Conservation (phyloP, 2,888 invertebrate genomes). For the Acleris cristana region DNA sequence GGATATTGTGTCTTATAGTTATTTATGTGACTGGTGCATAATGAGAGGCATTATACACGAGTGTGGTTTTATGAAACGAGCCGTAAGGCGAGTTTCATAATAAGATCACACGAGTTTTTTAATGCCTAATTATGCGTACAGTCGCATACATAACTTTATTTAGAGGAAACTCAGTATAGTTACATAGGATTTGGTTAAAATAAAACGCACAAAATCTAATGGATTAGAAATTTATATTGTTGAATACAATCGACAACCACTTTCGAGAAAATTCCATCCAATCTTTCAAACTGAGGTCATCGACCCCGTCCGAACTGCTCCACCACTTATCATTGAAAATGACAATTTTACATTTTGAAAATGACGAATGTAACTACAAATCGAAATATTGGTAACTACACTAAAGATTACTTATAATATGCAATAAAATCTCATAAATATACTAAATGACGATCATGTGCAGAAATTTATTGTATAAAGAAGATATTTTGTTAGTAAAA, state of each 20-base stretch:
- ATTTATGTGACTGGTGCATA: no score
- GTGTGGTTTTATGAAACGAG: no score
- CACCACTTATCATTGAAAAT: conserved; percentile 59
- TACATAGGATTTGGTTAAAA: conserved; percentile 44
- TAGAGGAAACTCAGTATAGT: not conserved
- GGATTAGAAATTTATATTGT: conserved; percentile 83
- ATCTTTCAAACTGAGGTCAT: conserved; percentile 50
- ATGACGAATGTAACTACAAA: conserved; percentile 79
- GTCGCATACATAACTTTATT: no score
- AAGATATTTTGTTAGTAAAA: conserved; percentile 37
- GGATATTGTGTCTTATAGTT: no score
- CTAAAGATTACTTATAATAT: conserved; percentile 74
- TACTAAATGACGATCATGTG: conserved; percentile 52
- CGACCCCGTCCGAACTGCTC: conserved; percentile 47
- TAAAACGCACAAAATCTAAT: conserved; percentile 75
- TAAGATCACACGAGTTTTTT: no score
- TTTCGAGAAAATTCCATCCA: conserved; percentile 66
- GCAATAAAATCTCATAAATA: conserved; percentile 70
- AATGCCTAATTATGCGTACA: no score
- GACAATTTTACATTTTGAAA: conserved; percentile 68
- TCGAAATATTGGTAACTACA: conserved; percentile 74
- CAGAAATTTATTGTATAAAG: conserved; percentile 48
- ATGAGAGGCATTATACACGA: no score
- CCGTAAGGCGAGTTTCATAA: no score
- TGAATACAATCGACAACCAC: conserved; percentile 80